Evolutionary conservation across 2,797 vertebrate genomes (phyloP).

Genomic region (Acrossocheilus wenchowensis): DNA sequence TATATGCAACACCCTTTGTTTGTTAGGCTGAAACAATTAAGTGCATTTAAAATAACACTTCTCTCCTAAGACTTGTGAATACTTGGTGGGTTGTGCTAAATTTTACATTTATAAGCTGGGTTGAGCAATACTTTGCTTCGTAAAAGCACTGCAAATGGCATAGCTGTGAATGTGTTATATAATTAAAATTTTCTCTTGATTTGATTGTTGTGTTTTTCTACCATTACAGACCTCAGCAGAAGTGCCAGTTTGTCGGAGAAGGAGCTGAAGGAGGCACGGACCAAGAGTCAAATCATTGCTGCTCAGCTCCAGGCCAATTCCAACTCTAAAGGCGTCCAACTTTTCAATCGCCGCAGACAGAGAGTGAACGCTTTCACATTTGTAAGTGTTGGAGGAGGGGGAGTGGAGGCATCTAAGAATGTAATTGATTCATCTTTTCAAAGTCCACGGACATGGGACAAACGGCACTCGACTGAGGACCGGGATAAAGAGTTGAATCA

Average conservation of each 20-base stretch:
- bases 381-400: conserved; percentile 72
- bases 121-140: conserved; percentile 53
- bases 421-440: conserved; percentile 63
- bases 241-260: conserved; percentile 93
- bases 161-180: conserved; percentile 7
- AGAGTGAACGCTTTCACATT: conserved; percentile 88
- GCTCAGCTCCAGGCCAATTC: conserved; percentile 90
- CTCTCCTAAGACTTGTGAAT: conserved; percentile 59
- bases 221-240: conserved; percentile 81
- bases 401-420: conserved; percentile 62
- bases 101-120: conserved; percentile 63
- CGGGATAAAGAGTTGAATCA: conserved; percentile 70
- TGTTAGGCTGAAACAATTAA: conserved; percentile 61
- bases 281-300: conserved; percentile 88
- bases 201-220: conserved; percentile 39
- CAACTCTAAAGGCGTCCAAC: conserved; percentile 91
- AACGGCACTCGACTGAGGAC: conserved; percentile 73
- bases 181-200: neutral
- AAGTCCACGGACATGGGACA: conserved; percentile 75
- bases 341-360: conserved; percentile 92
- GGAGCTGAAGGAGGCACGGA: conserved; percentile 91
- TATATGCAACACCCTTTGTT: conserved; percentile 15
- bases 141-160: conserved; percentile 20
- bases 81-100: conserved; percentile 50
- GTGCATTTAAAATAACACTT: conserved; percentile 69